Evolutionary conservation across 1,140 invertebrate species (phyloP), one percentile per base, ranked within the genome.

Genomic region (Chironomus striatipennis): DNA sequence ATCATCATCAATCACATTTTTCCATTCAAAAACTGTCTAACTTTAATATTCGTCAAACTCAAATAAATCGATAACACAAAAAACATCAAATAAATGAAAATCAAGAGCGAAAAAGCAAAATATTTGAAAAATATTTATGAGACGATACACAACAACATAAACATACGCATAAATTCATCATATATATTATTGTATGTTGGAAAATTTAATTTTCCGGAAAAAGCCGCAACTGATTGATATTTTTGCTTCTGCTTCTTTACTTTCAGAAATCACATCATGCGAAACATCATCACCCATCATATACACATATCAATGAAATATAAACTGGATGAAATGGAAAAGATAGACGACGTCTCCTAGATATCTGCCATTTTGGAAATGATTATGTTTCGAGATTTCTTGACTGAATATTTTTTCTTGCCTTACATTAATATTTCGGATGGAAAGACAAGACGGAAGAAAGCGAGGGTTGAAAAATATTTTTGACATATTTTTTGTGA

Each of bases 341-440:
- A 57, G n/a, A 57, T 57, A 57, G 8, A 57, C 47, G 47, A n/a
- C 47, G 65, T 70, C 65, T 18, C 4, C 6, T 18, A 70, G 65
- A 70, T 70, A 70, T 70, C 65, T 70, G 65, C 65, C 65, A 70
- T 70, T 70, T 70, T 70, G 65, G 18, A 70, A 70, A 18, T 70
- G 65, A 70, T 70, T 18, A 70, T 70, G 65, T 21, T 70, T 70
- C 65, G 18, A 70, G 65, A n/a, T 10, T 15, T 5, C 18, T 21
- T 17, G 6, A 6, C 15, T 9, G 18, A 70, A 12, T 70, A 17
- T 70, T 70, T 70, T 70, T 67, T 67, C n/a, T 67, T 70, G 15
- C 1, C 18, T 8, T 70, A 10, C 47, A n/a, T 57, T 57, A n/a
- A 57, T 15, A n/a, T 57, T 57, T 57, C 12, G n/a, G 47, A 57